Evolutionary conservation across 2,113 vertebrate genomes (phyloP), one percentile per base, ranked within the genome.

Genomic region (Leptobrachium ailaonicum): DNA sequence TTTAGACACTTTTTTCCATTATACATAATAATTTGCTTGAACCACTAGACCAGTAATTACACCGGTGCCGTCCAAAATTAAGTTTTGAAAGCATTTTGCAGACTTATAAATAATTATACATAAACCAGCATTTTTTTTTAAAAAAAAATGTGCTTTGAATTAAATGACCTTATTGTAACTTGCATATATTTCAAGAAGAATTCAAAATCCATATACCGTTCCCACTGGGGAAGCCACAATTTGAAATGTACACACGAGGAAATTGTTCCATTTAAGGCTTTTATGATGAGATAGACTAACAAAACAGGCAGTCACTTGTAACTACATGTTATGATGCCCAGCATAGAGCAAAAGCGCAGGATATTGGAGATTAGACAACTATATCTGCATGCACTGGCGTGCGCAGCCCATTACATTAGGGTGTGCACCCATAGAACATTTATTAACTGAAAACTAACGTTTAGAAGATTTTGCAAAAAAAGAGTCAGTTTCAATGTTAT

Each of bases 1-100:
- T 74, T 81, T 68, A 81, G 73, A 81, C 79, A 81, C 79, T 53
- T 81, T 81, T 75, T 81, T 81, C 79, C 79, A 69, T 81, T 81
- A 75, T 81, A 81, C 79, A 75, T 81, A 75, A 74, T 81, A 81
- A 81, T 81, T 81, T 81, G 44, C 79, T 68, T 69, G 60, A 69
- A 81, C 79, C 79, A 50, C 79, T 56, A 75, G 50, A 53, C 54
- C 72, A 56, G 79, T 75, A 81, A 81, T 81, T 81, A 81, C 72
- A 81, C 64, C 72, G 40, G 69, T 45, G 60, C 79, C 72, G 40
- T 81, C 79, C 79, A 81, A 81, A 81, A 81, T 81, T 81, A 81
- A 81, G 71, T 81, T 81, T 47, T 75, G 79, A 81, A 81, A 75
- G 71, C 75, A 42, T 81, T 81, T 75, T 75, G 71, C 72, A 81